Evolutionary conservation across 1,140 invertebrate genomes (phyloP).

Genomic region (Drosophila jambulina): DNA sequence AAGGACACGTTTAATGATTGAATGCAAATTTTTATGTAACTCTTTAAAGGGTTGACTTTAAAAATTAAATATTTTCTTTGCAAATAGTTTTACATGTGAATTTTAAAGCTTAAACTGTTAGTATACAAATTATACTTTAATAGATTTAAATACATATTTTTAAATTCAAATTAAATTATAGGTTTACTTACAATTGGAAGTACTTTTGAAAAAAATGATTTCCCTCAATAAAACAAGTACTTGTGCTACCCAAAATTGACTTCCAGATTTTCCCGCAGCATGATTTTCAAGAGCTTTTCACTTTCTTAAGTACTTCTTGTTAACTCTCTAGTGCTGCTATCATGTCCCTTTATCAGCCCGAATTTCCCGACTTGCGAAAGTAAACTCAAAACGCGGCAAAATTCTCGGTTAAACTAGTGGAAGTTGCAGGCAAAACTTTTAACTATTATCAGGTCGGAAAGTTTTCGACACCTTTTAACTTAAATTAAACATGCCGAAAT

Average conservation of each 20-base stretch:
- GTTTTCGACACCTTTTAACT: constrained; percentile 73
- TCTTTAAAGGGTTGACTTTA: too few relatives aligned
- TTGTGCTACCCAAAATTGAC: neutral
- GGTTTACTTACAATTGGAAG: too few relatives aligned
- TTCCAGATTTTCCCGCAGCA: neutral
- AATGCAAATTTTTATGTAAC: neutral
- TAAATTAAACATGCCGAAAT: constrained; percentile 67
- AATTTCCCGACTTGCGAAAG: neutral
- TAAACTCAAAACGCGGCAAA: constrained; percentile 14
- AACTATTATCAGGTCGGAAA: constrained; percentile 53
- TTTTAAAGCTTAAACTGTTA: neutral
- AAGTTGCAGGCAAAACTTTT: constrained; percentile 47
- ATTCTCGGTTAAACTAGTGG: constrained; percentile 24
- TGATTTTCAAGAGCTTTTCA: constrained; percentile 4
- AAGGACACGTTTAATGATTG: neutral
- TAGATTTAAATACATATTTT: too few relatives aligned
- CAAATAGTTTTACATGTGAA: neutral
- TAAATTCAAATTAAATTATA: too few relatives aligned
- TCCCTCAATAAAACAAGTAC: neutral
- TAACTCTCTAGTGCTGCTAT: constrained; percentile 24
- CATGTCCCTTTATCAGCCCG: constrained; percentile 29
- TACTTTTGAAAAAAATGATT: neutral
- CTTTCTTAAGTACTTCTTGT: constrained; percentile 15
- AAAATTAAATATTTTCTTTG: neutral
- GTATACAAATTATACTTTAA: too few relatives aligned